A percentile compares a stretch with the other conserved stretches of the same genome.
These are phyloP conservation scores for Ennomos fuscantarius DNA, from an alignment of 2,888 invertebrate genomes.

Conservation along the genomic window DNA sequence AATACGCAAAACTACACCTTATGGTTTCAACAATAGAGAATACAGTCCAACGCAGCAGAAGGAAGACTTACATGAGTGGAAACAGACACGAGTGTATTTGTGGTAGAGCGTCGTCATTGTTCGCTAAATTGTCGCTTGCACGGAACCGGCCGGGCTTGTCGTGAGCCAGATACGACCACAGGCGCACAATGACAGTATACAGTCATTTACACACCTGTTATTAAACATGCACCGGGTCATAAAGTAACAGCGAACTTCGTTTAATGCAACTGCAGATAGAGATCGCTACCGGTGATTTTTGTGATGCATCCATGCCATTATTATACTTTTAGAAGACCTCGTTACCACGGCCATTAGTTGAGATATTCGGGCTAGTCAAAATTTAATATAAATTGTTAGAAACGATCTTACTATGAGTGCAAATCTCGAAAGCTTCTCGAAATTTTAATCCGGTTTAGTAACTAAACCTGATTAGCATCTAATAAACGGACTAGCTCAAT, in stretches of 20 bases:
- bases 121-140: conserved; percentile 85
- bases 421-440: too few relatives aligned
- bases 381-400: too few relatives aligned
- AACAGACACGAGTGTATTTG: conserved; percentile 77
- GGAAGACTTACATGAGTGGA: conserved; percentile 73
- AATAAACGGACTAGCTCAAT: too few relatives aligned
- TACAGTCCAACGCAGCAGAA: conserved; percentile 42
- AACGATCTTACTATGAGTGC: too few relatives aligned
- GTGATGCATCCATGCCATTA: conserved; percentile 65
- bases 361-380: too few relatives aligned
- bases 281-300: conserved; percentile 70
- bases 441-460: too few relatives aligned
- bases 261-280: conserved; percentile 80
- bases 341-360: too few relatives aligned
- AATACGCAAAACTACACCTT: conserved; percentile 51
- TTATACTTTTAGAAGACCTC: too few relatives aligned
- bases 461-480: too few relatives aligned
- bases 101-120: conserved; percentile 82
- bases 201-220: conserved; percentile 84
- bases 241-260: conserved; percentile 70
- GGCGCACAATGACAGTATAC: conserved; percentile 78
- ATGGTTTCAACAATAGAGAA: conserved; percentile 42
- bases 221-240: conserved; percentile 79
- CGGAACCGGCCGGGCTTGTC: conserved; percentile 81
- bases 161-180: conserved; percentile 78